Base-by-base conservation (phyloP, 2,888 invertebrate genomes). In the Notodonta dromedarius region DNA sequence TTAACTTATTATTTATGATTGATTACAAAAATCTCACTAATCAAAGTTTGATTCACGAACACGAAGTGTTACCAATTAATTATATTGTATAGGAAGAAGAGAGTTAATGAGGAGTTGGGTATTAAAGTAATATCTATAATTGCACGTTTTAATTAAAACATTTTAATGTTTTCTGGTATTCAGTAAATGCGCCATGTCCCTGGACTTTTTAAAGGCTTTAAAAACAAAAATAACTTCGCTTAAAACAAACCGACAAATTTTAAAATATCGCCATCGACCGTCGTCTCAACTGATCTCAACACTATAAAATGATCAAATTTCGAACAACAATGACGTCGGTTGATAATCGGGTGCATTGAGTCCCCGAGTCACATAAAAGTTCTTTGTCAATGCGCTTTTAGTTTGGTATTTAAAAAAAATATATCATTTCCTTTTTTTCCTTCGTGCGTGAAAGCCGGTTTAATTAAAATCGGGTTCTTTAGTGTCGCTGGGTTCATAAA, bases 391-490 rank as follows among this genome's bases (percentile, higher is more conserved):
- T 72, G 79, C 72, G 76, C 78, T 81, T 83, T 81, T 82, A 83
- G 80, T 82, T 80, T 61, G 63, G 67, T 72, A 78, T 79, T 77
- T 62, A 79, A 71, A 62, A 72, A 74, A 75, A 56, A 76, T 66
- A 65, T 64, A 35, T 76, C 75, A 71, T 75, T 75, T 75, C 66
- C 71, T 69, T 72, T 67, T 71, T 71, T 63, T 69, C 76, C 70
- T 75, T 72, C 75, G 72, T 76, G 82, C 82, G 80, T 82, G 88
- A 86, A 13, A 88, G 84, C 89, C 87, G 79, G 80, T 91, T 89
- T 89, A 90, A 93, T 92, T 92, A 90, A 93, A 93, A 87, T 84
- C 79, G 75, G 81, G 77, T 82, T 81, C 79, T 79, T 80, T 80
- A 74, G 63, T 66, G 80, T 79, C 78, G 79, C 57, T 73, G 78